Evolutionary conservation across 2,113 vertebrate genomes (phyloP).

Genomic region (Pelodiscus sinensis): DNA sequence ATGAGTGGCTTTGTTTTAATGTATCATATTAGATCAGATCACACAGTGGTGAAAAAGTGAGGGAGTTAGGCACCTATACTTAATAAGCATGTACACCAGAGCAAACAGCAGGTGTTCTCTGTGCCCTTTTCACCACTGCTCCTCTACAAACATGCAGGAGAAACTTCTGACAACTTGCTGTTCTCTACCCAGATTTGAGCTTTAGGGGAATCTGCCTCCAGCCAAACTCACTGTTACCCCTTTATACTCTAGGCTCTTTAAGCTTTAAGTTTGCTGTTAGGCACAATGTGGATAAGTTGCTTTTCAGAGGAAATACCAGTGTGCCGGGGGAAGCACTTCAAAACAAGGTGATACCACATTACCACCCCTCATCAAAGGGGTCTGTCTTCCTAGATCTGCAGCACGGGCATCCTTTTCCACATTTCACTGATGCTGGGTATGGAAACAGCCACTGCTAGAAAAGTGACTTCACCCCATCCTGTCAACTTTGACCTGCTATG

Average conservation of each 20-base stretch:
- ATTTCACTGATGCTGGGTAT: neutral
- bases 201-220: slow-evolving; percentile 1
- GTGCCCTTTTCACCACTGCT: neutral
- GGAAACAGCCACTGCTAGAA: neutral
- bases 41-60: neutral
- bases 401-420: neutral
- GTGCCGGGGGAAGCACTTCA: neutral
- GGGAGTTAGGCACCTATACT: neutral
- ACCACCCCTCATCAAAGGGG: neutral
- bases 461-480: neutral
- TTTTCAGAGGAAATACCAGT: neutral
- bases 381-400: neutral
- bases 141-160: neutral
- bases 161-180: slow-evolving; percentile 1
- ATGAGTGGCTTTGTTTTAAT: neutral
- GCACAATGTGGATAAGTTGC: neutral
- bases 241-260: neutral
- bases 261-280: neutral
- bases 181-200: neutral
- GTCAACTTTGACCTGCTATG: slow-evolving; percentile 14
- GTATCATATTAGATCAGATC: neutral
- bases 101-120: neutral
- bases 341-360: neutral
- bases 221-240: neutral
- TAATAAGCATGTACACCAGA: neutral